Evolutionary conservation across 2,888 invertebrate species (phyloP).

Genomic region (Uloborus plumipes): DNA sequence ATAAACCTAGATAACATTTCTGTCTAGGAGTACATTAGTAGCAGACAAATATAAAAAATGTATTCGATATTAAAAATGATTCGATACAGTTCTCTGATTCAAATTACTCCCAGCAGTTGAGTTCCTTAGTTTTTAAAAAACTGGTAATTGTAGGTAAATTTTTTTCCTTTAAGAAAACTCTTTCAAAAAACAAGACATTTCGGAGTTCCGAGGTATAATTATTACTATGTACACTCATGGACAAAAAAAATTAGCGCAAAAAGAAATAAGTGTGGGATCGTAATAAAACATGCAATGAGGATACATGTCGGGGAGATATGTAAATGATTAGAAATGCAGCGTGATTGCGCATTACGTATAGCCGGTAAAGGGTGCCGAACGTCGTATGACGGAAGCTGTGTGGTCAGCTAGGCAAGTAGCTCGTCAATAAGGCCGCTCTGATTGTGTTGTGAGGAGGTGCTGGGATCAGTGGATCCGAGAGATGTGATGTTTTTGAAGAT

Average conservation of each 20-base stretch:
- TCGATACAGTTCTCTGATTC: too few species aligned
- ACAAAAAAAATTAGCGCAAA: not conserved
- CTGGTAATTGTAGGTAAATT: too few species aligned
- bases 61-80: too few species aligned
- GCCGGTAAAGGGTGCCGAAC: not conserved
- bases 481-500: not conserved
- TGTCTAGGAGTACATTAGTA: too few species aligned
- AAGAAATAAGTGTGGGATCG: not conserved
- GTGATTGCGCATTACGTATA: slow-evolving; percentile 5
- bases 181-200: too few species aligned
- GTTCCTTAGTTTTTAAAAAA: too few species aligned
- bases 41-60: too few species aligned
- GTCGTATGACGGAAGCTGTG: not conserved
- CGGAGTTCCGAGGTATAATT: too few species aligned
- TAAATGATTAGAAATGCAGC: slow-evolving; percentile 10
- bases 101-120: too few species aligned
- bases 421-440: not conserved
- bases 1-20: too few species aligned
- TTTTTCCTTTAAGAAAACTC: too few species aligned
- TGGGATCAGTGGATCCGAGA: slow-evolving; percentile 17
- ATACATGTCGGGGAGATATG: not conserved
- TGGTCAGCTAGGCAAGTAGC: not conserved
- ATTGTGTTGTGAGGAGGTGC: slow-evolving; percentile 4
- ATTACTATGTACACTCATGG: not conserved
- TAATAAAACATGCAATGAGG: not conserved